These are phyloP conservation scores for Ophion obscuratus DNA, from an alignment of 2,888 invertebrate species.

Conservation along the genomic window DNA sequence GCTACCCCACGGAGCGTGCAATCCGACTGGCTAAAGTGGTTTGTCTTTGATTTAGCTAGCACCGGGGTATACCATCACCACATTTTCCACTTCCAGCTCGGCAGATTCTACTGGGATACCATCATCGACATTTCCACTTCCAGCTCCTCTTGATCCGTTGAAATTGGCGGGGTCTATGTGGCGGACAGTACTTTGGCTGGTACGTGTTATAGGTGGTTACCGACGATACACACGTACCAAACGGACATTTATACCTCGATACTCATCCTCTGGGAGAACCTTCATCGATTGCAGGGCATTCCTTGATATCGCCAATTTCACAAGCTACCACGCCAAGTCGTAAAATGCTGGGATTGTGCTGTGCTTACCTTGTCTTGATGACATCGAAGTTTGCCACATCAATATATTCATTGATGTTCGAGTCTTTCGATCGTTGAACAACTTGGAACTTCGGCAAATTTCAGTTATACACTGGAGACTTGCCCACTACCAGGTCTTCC, in stretches of 20 bases:
- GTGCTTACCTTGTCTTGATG: neutral
- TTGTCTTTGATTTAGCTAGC: slow-evolving; percentile 83
- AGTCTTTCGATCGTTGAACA: neutral
- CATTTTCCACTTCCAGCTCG: slow-evolving; percentile 68
- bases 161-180: slow-evolving; percentile 2
- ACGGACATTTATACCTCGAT: slow-evolving; percentile 2
- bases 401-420: neutral
- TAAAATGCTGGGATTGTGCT: neutral
- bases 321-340: neutral
- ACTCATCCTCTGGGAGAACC: slow-evolving; percentile 2
- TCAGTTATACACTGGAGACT: too few species aligned
- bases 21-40: slow-evolving; percentile 82
- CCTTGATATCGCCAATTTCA: slow-evolving; percentile 7
- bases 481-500: too few species aligned
- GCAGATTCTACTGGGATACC: slow-evolving; percentile 61
- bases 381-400: neutral
- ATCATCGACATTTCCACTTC: slow-evolving; percentile 35
- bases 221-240: neutral
- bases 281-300: neutral
- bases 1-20: slow-evolving; percentile 65
- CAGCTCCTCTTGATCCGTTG: slow-evolving; percentile 47
- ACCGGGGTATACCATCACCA: slow-evolving; percentile 69
- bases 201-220: slow-evolving; percentile 23
- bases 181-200: neutral
- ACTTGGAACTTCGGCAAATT: too few species aligned